Evolutionary conservation across 2,113 vertebrate genomes (phyloP).

Genomic region (Perognathus longimembris): DNA sequence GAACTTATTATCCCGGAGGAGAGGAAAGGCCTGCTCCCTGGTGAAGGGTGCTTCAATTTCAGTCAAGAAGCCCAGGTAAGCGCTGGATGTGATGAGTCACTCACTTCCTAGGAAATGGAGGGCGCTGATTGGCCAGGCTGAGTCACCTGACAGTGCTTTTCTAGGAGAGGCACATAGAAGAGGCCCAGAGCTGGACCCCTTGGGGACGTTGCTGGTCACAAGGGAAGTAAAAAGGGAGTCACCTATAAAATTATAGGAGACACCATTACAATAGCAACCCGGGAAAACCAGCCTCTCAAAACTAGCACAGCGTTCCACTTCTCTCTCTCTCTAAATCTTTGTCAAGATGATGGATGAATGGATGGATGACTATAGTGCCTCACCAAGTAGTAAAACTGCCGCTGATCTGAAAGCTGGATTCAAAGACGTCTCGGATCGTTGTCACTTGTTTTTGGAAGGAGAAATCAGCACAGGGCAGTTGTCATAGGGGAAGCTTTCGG

Average conservation of each 20-base stretch:
- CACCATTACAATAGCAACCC: neutral
- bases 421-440: neutral
- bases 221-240: neutral
- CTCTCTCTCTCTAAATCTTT: neutral
- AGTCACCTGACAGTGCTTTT: neutral
- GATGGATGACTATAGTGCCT: too few species aligned
- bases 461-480: neutral
- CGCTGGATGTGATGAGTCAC: neutral
- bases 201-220: neutral
- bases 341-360: neutral
- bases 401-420: neutral
- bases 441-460: neutral
- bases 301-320: neutral
- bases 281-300: neutral
- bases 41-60: neutral
- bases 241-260: too few species aligned
- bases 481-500: accelerated
- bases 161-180: neutral
- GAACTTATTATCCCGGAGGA: neutral
- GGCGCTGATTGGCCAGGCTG: neutral
- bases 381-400: neutral
- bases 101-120: neutral
- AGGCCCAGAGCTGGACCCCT: neutral
- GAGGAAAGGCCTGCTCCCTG: neutral
- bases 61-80: neutral